Conservation (phyloP, 2,113 vertebrate species). For the Paracanthobrama guichenoti region DNA sequence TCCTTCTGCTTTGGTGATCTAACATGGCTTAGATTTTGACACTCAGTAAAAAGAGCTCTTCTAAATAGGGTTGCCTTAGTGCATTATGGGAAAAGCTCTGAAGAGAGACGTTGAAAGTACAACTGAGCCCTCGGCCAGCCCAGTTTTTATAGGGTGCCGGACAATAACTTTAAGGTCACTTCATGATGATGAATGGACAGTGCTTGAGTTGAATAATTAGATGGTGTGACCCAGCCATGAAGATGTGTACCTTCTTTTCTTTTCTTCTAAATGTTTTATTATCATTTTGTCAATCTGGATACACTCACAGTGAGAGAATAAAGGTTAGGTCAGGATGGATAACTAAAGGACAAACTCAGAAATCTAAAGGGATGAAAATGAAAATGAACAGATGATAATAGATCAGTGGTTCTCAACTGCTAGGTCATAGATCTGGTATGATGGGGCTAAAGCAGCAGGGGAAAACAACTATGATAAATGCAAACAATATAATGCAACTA, state of each 20-base stretch:
- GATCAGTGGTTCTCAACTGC: neutral
- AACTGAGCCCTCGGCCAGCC: conserved; percentile 13
- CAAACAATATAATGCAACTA: too few species aligned
- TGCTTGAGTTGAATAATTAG: conserved; percentile 40
- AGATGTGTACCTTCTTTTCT: neutral
- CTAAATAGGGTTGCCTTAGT: conserved; percentile 12
- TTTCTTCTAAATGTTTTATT: neutral
- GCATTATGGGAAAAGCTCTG: conserved; percentile 3
- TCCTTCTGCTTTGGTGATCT: conserved; percentile 27
- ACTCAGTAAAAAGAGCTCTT: conserved; percentile 6
- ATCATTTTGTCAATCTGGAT: conserved; percentile 3
- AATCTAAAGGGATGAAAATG: neutral
- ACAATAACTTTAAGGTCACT: conserved; percentile 56
- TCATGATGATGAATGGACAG: conserved; percentile 49
- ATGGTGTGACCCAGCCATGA: neutral
- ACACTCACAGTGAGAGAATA: neutral
- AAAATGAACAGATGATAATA: neutral
- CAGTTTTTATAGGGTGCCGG: conserved; percentile 38
- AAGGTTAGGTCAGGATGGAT: neutral
- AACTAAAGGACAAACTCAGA: neutral
- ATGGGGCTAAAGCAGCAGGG: neutral
- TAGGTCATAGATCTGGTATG: neutral
- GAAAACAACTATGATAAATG: too few species aligned
- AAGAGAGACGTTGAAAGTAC: conserved; percentile 9
- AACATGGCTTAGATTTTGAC: conserved; percentile 16